A percentile compares a stretch with the other conserved stretches of the same genome.
Conservation (phyloP, 2,113 vertebrate genomes). For the Malurus cyaneus region DNA sequence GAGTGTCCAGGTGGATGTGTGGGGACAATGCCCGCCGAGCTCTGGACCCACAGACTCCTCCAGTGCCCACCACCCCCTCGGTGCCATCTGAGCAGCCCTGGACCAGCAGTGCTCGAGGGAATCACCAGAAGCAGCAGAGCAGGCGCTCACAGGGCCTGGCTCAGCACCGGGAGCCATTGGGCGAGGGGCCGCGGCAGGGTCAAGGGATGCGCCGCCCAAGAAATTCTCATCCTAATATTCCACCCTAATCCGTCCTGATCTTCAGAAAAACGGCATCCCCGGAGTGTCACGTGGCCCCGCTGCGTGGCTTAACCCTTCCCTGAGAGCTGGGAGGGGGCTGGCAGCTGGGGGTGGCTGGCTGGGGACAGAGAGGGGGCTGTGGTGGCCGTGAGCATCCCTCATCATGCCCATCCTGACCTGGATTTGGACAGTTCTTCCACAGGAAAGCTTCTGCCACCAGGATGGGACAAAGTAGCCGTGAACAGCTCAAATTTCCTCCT, state of each 20-base stretch:
- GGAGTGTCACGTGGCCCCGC: not conserved
- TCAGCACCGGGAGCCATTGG: rapidly evolving
- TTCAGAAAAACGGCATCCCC: constrained; percentile 50
- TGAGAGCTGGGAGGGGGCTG: not conserved
- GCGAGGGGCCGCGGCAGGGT: rapidly evolving
- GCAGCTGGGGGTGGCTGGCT: not conserved
- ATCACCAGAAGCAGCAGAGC: rapidly evolving
- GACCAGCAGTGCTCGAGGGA: not conserved
- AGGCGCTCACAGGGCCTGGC: not conserved
- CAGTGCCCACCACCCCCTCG: not conserved
- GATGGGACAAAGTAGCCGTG: not conserved
- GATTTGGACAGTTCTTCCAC: not conserved
- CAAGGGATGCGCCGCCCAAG: not conserved
- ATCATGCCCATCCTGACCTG: not conserved
- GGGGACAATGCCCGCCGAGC: rapidly evolving
- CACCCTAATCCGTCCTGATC: constrained; percentile 37
- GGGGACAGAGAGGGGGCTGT: rapidly evolving
- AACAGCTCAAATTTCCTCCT: not conserved
- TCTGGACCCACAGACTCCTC: not conserved
- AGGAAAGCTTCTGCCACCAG: not conserved
- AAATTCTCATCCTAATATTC: constrained; percentile 19
- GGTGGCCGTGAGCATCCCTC: not conserved
- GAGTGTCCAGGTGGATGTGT: not conserved
- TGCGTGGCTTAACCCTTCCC: constrained; percentile 10
- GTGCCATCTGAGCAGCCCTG: not conserved